Evolutionary conservation across 2,113 vertebrate genomes (phyloP).

Genomic region (Pangasianodon hypophthalmus): DNA sequence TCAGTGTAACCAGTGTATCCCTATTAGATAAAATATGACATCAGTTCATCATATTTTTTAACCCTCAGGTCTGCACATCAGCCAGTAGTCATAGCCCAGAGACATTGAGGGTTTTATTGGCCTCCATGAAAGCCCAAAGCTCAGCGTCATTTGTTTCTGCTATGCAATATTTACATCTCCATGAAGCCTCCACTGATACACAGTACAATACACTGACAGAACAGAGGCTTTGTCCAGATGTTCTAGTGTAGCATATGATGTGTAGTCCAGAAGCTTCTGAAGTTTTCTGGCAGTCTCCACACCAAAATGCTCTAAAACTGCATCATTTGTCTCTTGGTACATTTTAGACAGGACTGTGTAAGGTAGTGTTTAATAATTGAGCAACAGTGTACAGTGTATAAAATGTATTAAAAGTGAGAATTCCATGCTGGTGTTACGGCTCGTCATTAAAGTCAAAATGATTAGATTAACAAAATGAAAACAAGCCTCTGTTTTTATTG

Average conservation of each 20-base stretch:
- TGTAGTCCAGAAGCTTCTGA: slow-evolving; percentile 60
- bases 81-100: slow-evolving; percentile 34
- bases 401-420: slow-evolving; percentile 66
- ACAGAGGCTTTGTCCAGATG: slow-evolving; percentile 47
- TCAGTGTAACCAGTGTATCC: slow-evolving; percentile 50
- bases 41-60: slow-evolving; percentile 48
- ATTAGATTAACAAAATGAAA: background rate
- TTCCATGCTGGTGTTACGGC: slow-evolving; percentile 44
- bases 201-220: slow-evolving; percentile 38
- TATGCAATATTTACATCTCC: slow-evolving; percentile 75
- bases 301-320: slow-evolving; percentile 42
- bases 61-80: slow-evolving; percentile 46
- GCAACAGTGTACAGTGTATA: slow-evolving; percentile 80
- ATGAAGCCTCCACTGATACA: slow-evolving; percentile 51
- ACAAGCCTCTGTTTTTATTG: background rate
- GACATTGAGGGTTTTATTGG: slow-evolving; percentile 29
- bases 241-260: slow-evolving; percentile 54
- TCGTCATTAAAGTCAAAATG: background rate
- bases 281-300: slow-evolving; percentile 64
- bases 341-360: slow-evolving; percentile 74
- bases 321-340: slow-evolving; percentile 76
- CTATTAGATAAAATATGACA: background rate
- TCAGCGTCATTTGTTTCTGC: slow-evolving; percentile 67
- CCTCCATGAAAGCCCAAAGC: slow-evolving; percentile 41
- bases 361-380: slow-evolving; percentile 80